A percentile compares a stretch with the other conserved stretches of the same genome.
Evolutionary conservation across 2,888 invertebrate species (phyloP).

Genomic region (Acanthosepion esculentum): DNA sequence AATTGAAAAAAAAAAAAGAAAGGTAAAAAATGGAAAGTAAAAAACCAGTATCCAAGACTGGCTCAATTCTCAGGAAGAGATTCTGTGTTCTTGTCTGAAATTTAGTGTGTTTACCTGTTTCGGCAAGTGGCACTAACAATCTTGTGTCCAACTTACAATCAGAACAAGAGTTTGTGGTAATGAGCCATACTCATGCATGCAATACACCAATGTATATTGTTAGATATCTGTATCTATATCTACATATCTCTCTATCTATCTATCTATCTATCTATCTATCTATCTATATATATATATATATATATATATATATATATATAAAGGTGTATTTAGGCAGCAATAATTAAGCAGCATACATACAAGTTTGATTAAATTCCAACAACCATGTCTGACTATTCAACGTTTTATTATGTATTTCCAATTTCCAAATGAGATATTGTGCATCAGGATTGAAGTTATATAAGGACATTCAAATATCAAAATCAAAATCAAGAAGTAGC

Average conservation of each 20-base stretch:
- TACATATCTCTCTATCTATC: neutral
- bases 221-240: too few species aligned
- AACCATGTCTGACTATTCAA: too few species aligned
- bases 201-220: neutral
- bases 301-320: too few species aligned
- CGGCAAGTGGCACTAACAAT: conserved; percentile 18
- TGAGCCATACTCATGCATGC: neutral
- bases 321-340: too few species aligned
- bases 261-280: neutral
- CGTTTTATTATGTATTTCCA: too few species aligned
- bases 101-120: neutral
- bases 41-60: neutral
- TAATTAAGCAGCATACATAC: too few species aligned
- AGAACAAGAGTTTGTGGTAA: neutral
- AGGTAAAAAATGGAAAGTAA: neutral
- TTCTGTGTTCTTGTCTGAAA: neutral
- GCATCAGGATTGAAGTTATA: too few species aligned
- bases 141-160: neutral
- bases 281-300: neutral
- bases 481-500: too few species aligned
- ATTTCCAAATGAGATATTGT: too few species aligned
- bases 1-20: neutral
- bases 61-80: conserved; percentile 9
- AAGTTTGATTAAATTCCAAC: too few species aligned
- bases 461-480: too few species aligned